Conservation (phyloP, 2,113 vertebrate genomes). For the Chrysochloris asiatica region DNA sequence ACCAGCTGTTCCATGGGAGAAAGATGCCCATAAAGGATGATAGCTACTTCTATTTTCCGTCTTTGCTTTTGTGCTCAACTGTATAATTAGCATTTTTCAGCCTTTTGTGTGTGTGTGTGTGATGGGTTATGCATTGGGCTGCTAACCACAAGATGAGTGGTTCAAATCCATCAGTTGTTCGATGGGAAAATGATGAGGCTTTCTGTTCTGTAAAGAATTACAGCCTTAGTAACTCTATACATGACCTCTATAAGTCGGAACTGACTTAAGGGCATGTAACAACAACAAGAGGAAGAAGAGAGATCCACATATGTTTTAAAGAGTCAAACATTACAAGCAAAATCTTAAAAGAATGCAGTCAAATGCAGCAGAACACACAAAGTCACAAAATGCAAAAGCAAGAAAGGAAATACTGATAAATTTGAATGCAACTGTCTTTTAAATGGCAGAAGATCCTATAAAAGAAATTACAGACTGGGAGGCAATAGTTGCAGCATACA, state of each 20-base stretch:
- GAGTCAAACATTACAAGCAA: background rate
- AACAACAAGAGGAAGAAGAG: no score
- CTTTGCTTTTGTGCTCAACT: background rate
- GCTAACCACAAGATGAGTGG: no score
- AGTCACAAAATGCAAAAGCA: background rate
- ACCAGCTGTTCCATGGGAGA: no score
- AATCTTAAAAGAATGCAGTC: background rate
- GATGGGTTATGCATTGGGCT: no score
- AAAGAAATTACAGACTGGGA: background rate
- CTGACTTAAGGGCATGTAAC: no score
- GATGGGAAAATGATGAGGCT: no score
- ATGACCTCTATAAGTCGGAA: no score
- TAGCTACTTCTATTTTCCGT: background rate
- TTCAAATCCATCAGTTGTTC: no score
- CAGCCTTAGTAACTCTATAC: no score
- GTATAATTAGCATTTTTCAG: background rate
- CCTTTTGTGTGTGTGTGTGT: background rate
- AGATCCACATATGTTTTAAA: background rate
- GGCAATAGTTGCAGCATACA: background rate
- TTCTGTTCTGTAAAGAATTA: no score
- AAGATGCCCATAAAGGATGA: no score
- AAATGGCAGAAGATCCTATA: constrained; percentile 1
- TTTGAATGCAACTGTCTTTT: background rate
- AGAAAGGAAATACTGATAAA: background rate
- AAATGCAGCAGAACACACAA: background rate